Evolutionary conservation across 2,113 vertebrate species (phyloP).

Genomic region (Sorex araneus): DNA sequence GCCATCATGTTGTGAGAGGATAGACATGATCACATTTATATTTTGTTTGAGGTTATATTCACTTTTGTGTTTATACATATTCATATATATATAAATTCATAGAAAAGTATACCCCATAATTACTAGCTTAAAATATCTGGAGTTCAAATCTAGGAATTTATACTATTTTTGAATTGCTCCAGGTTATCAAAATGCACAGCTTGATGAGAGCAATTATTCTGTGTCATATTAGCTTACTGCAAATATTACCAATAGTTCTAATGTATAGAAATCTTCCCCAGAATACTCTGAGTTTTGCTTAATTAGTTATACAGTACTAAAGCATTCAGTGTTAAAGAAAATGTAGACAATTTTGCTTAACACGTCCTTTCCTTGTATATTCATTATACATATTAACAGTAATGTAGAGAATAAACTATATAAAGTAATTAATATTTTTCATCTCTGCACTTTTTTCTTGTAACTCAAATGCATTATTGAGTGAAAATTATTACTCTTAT

Average conservation of each 20-base stretch:
- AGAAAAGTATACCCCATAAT: neutral
- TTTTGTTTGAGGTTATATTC: no score
- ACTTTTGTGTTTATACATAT: no score
- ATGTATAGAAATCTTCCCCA: slow-evolving; percentile 37
- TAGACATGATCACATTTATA: neutral
- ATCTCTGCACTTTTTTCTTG: slow-evolving; percentile 11
- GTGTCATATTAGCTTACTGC: neutral
- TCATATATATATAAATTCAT: neutral
- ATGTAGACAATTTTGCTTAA: neutral
- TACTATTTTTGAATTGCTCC: neutral
- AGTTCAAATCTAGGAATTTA: neutral
- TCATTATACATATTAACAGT: slow-evolving; percentile 37
- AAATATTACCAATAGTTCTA: slow-evolving; percentile 22
- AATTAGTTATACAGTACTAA: slow-evolving; percentile 3
- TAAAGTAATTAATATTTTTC: neutral
- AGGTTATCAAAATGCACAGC: neutral
- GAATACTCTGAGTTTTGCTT: neutral
- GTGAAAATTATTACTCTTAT: neutral
- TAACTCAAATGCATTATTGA: neutral
- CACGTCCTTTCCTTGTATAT: neutral
- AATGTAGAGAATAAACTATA: neutral
- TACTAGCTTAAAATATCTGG: neutral
- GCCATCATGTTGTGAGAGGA: no score
- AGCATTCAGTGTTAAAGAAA: slow-evolving; percentile 4
- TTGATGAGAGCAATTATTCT: neutral